Evolutionary conservation across 2,113 vertebrate genomes (phyloP).

Genomic region (Sturnira hondurensis): DNA sequence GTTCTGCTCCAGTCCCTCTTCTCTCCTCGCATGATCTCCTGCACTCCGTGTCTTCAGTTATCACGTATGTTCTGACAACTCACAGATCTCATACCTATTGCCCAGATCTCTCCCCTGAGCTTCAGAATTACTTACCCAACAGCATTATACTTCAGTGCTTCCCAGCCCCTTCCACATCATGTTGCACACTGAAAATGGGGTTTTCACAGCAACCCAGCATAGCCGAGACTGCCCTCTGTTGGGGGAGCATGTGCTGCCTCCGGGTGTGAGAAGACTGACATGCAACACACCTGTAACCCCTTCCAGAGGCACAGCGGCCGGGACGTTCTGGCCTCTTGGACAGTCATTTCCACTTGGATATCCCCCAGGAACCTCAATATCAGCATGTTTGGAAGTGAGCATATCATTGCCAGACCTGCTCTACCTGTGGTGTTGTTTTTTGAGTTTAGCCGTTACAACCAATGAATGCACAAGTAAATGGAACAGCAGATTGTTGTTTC

Average conservation of each 20-base stretch:
- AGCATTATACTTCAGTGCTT: background rate
- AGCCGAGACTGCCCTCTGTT: background rate
- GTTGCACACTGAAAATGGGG: background rate
- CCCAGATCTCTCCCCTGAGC: background rate
- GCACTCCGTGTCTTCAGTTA: background rate
- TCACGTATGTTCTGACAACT: background rate
- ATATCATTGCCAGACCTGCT: background rate
- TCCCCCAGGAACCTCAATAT: background rate
- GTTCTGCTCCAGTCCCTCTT: background rate
- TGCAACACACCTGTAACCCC: background rate
- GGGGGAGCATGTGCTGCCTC: background rate
- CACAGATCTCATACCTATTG: background rate
- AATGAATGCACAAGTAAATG: background rate
- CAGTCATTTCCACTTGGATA: background rate
- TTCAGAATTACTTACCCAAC: slow-evolving; percentile 6
- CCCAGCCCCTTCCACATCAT: background rate
- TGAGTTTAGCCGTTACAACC: background rate
- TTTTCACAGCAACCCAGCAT: background rate
- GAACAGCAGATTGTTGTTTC: background rate
- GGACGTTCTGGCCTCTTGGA: background rate
- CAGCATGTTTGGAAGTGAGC: background rate
- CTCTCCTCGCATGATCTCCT: background rate
- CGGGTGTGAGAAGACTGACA: background rate
- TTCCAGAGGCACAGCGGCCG: background rate
- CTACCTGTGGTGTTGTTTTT: background rate